A percentile compares a stretch with the other conserved stretches of the same genome.
Conservation (phyloP, 1,140 invertebrate species). For the Glossosoma conforme region DNA sequence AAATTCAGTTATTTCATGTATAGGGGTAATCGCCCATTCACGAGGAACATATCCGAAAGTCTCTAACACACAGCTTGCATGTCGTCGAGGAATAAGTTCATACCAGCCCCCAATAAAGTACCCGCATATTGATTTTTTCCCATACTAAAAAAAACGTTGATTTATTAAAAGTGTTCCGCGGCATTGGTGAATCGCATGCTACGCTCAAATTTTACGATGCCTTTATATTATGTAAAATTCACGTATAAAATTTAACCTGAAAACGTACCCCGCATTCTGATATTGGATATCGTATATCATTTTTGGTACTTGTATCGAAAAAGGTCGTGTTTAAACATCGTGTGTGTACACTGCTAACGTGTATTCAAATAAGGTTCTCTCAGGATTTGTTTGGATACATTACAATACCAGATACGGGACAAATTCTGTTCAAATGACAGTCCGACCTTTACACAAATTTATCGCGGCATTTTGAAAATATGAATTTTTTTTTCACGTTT, state of each 20-base stretch:
- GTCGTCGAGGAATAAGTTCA: constrained; percentile 5
- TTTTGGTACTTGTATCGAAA: constrained; percentile 9
- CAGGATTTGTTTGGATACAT: constrained; percentile 10
- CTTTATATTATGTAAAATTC: constrained; percentile 19
- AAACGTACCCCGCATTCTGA: constrained; percentile 19
- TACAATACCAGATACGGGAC: too few species aligned
- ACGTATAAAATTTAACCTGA: constrained; percentile 21
- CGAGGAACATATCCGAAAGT: too few species aligned
- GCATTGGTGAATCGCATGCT: constrained; percentile 9
- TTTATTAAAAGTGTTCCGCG: constrained; percentile 9
- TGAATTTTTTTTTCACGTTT: too few species aligned
- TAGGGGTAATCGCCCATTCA: too few species aligned
- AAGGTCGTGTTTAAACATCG: constrained; percentile 9
- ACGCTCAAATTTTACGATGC: constrained; percentile 16
- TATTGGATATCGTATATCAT: constrained; percentile 23
- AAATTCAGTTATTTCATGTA: too few species aligned
- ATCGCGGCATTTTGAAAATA: too few species aligned
- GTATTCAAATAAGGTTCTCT: constrained; percentile 13
- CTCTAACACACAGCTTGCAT: constrained; percentile 6
- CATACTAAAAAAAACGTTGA: constrained; percentile 11
- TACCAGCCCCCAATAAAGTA: constrained; percentile 5
- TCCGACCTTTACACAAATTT: too few species aligned
- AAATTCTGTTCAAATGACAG: too few species aligned
- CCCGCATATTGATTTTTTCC: not conserved
- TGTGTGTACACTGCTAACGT: constrained; percentile 13